These are phyloP conservation scores for Wiebesia pumilae DNA, from an alignment of 1,140 invertebrate genomes.

Conservation along the genomic window DNA sequence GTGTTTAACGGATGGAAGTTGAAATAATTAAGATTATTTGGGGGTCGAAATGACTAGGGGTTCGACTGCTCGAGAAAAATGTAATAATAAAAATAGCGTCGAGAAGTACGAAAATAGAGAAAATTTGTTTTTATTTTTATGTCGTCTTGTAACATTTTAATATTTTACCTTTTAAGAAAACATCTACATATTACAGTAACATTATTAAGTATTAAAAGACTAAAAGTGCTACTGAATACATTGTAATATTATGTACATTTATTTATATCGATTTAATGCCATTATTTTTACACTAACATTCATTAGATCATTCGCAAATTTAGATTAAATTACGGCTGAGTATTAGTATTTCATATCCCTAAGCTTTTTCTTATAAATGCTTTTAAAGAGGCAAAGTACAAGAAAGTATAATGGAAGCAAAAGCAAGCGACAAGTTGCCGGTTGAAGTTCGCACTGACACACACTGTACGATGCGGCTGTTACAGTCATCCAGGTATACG, in stretches of 20 bases:
- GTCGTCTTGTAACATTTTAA: not conserved
- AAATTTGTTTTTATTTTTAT: not conserved
- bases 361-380: not conserved
- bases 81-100: not conserved
- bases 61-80: not conserved
- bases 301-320: not conserved
- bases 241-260: not conserved
- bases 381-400: not conserved
- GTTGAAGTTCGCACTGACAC: constrained; percentile 7
- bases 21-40: constrained; percentile 25
- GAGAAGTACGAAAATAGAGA: not conserved
- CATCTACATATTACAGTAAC: not conserved
- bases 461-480: not conserved
- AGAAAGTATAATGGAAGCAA: constrained; percentile 35
- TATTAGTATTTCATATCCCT: not conserved
- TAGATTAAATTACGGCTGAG: not conserved
- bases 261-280: not conserved
- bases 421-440: constrained; percentile 26
- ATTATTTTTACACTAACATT: not conserved
- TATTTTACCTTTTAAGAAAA: not conserved
- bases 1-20: not conserved
- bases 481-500: constrained; percentile 37
- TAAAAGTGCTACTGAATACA: too few species aligned
- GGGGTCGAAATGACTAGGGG: not conserved
- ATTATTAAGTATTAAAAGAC: not conserved